Conservation (phyloP, 2,888 invertebrate genomes). For the Calameuta pallipes region DNA sequence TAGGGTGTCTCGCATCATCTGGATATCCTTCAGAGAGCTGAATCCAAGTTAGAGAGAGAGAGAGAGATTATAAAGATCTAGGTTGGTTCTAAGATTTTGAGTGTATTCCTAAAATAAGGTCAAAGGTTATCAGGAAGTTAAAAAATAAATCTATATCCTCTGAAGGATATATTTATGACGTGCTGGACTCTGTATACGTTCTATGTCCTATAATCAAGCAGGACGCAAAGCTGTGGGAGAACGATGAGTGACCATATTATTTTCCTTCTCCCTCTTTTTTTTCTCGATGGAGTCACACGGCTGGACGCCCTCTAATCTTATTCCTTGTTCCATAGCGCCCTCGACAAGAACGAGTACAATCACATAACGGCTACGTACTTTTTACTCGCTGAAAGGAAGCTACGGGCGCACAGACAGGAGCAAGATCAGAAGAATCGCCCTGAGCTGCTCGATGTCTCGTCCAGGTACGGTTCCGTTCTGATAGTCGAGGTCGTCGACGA, state of each 20-base stretch:
- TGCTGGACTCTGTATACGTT: background rate
- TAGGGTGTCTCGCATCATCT: background rate
- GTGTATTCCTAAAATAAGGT: background rate
- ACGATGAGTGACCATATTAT: constrained; percentile 1
- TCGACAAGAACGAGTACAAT: constrained; percentile 97
- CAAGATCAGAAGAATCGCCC: constrained; percentile 68
- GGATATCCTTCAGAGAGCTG: background rate
- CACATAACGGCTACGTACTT: constrained; percentile 99
- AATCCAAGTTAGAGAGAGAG: background rate
- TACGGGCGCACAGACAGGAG: constrained; percentile 82
- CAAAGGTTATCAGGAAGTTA: background rate
- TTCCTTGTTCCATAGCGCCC: constrained; percentile 71
- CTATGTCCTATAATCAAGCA: background rate
- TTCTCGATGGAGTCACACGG: background rate
- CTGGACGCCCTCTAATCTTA: background rate
- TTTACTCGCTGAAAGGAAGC: constrained; percentile 91
- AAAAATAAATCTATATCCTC: background rate
- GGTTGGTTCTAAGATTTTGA: background rate
- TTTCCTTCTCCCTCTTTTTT: constrained; percentile 8
- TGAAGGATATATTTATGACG: background rate
- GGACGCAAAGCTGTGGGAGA: background rate
- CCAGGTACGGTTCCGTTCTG: constrained; percentile 39
- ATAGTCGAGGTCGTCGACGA: background rate
- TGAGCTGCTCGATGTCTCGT: constrained; percentile 60
- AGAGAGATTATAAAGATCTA: background rate